These are phyloP conservation scores for Fragum sueziense DNA, from an alignment of 2,888 invertebrate species.

Conservation along the genomic window DNA sequence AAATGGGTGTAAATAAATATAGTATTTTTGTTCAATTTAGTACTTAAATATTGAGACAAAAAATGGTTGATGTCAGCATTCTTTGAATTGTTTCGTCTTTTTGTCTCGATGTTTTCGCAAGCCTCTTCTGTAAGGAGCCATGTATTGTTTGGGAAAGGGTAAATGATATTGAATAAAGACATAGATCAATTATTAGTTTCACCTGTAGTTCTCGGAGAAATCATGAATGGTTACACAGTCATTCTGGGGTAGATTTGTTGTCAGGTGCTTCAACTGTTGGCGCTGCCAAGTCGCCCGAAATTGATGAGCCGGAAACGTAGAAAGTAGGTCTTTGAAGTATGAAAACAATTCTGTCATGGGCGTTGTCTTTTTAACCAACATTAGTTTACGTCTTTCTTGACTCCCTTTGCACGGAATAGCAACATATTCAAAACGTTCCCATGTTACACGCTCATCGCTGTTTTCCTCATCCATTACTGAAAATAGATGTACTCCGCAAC, in stretches of 20 bases:
- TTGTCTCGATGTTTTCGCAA: too few species aligned
- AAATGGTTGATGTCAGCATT: too few species aligned
- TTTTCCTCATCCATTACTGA: background rate
- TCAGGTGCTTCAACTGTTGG: slow-evolving; percentile 7
- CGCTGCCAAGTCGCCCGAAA: slow-evolving; percentile 12
- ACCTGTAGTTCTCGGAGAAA: slow-evolving; percentile 8
- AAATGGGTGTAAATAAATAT: too few species aligned
- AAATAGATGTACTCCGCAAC: background rate
- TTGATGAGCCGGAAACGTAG: slow-evolving; percentile 10
- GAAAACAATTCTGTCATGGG: background rate
- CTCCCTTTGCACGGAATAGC: background rate
- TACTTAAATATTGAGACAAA: too few species aligned
- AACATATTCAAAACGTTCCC: background rate
- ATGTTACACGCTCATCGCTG: background rate
- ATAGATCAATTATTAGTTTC: too few species aligned
- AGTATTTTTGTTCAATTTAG: too few species aligned
- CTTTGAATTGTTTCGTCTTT: too few species aligned
- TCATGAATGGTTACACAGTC: background rate
- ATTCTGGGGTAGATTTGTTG: background rate
- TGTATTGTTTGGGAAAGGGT: too few species aligned
- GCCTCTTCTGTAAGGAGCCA: too few species aligned
- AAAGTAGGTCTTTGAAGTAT: background rate
- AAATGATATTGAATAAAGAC: too few species aligned
- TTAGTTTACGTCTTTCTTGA: background rate
- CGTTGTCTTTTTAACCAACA: slow-evolving; percentile 13